Evolutionary conservation across 2,113 vertebrate species (phyloP).

Genomic region (Callaeas wilsoni): DNA sequence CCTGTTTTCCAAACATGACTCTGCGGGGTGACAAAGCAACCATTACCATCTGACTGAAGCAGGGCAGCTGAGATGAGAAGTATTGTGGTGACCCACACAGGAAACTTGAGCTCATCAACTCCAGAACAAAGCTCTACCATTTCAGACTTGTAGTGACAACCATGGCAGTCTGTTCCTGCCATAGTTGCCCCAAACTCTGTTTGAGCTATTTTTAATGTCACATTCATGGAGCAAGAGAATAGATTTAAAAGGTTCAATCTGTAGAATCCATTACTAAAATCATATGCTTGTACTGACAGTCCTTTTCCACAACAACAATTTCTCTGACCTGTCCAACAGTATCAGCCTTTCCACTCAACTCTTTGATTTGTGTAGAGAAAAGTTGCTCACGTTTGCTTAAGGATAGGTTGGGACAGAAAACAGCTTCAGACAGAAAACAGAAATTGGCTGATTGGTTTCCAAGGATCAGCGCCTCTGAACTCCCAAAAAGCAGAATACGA

Average conservation of each 20-base stretch:
- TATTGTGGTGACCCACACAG: background rate
- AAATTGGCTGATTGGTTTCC: background rate
- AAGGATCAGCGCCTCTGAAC: background rate
- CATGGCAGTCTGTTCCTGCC: background rate
- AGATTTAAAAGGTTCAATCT: background rate
- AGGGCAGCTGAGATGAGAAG: background rate
- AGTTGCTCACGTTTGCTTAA: background rate
- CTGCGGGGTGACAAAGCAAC: background rate
- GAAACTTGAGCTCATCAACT: background rate
- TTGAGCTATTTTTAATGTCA: background rate
- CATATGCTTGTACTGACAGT: background rate
- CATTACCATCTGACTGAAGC: background rate
- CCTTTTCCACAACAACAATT: background rate
- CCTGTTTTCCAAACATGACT: background rate
- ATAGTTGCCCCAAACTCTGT: background rate
- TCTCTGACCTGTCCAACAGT: background rate
- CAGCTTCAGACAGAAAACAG: background rate
- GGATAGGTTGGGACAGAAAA: background rate
- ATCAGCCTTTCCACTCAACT: background rate
- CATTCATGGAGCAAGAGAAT: background rate
- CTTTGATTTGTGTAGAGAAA: background rate
- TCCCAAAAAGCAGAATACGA: background rate
- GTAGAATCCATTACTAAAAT: background rate
- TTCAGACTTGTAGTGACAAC: background rate
- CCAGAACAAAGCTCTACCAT: background rate